Percentiles rank a stretch among this genome's conserved stretches.
These are phyloP conservation scores for Drosophila imparisetae DNA, from an alignment of 2,888 invertebrate species.

Conservation along the genomic window DNA sequence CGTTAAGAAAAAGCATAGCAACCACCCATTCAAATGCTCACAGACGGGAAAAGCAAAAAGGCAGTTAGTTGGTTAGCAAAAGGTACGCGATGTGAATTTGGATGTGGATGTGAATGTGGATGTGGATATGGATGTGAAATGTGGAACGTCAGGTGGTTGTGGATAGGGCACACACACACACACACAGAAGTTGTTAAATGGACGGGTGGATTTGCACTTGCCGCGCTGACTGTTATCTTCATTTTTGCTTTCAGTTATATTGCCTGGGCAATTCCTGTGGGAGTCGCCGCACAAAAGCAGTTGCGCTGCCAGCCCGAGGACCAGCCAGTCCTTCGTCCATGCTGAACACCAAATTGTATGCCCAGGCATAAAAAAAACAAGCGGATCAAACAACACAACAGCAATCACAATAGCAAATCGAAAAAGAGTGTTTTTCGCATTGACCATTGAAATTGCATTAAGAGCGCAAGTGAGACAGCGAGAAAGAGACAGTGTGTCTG, in stretches of 20 bases:
- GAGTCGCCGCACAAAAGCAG: conserved; percentile 47
- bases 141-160: conserved; percentile 47
- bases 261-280: conserved; percentile 82
- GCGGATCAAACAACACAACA: conserved; percentile 65
- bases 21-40: conserved; percentile 47
- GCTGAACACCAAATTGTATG: conserved; percentile 70
- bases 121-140: conserved; percentile 27
- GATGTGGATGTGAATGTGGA: conserved; percentile 13
- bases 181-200: conserved; percentile 79
- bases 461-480: conserved; percentile 13
- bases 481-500: neutral
- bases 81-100: conserved; percentile 46
- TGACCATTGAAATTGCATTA: conserved; percentile 83
- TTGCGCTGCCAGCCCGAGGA: conserved; percentile 16
- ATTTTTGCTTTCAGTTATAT: conserved; percentile 83
- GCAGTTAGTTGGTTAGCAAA: conserved; percentile 76
- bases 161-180: conserved; percentile 30
- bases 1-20: neutral
- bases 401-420: conserved; percentile 72
- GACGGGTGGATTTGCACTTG: conserved; percentile 84
- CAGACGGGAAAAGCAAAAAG: conserved; percentile 69
- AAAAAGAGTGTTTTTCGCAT: conserved; percentile 80
- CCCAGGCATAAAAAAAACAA: conserved; percentile 72
- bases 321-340: conserved; percentile 11
- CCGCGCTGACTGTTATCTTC: conserved; percentile 80